Base-by-base conservation (phyloP, 2,797 vertebrate species). In the Mormyrus proboscirostris region DNA sequence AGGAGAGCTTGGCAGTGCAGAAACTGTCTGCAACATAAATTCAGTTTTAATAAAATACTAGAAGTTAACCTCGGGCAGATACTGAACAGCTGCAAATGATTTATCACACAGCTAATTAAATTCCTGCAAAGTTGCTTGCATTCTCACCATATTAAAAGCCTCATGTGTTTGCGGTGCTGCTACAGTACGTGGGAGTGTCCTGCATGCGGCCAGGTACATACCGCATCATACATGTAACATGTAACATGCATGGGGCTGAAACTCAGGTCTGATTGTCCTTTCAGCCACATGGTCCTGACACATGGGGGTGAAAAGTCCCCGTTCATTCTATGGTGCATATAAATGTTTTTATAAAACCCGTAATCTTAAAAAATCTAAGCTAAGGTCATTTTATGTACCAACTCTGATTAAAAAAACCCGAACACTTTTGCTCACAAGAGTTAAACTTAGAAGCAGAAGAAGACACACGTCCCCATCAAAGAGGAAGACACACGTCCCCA, bases 71-170 rank as follows among this genome's bases (percentile, higher is more conserved):
- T 89, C 41, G 3, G 33, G 65, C 85, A 79, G 86, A 87, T 79
- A 87, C 73, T n/a, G 16, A 89, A 87, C 85, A 79, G 50, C 89
- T 82, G 51, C 44, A 82, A 88, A 88, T 82, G 50, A 88, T 87
- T 88, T 59, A 88, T 87, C 41, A 55, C 49, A 19, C 25, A 44
- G 29, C 84, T 69, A 25, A 87, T 53, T 69, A 87, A 73, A 87
- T 89, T 44, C 51, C 84, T 62, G 25, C 9, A 14, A 49, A 49
- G 12, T 76, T 29, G 8, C 62, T 76, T 79, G 22, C 44, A 65
- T 50, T 33, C 12, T 57, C 16, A 25, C 14, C 8, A 55, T 22
- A 65, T 69, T 69, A 69, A 79, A 79, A 25, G 22, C 47, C 22
- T 49, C 0, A 7, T 69, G 65, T 33, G 44, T 82, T 88, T 49